Evolutionary conservation across 2,797 vertebrate species (phyloP), one percentile per base, ranked within the genome.

Genomic region (Okamejei kenojei): DNA sequence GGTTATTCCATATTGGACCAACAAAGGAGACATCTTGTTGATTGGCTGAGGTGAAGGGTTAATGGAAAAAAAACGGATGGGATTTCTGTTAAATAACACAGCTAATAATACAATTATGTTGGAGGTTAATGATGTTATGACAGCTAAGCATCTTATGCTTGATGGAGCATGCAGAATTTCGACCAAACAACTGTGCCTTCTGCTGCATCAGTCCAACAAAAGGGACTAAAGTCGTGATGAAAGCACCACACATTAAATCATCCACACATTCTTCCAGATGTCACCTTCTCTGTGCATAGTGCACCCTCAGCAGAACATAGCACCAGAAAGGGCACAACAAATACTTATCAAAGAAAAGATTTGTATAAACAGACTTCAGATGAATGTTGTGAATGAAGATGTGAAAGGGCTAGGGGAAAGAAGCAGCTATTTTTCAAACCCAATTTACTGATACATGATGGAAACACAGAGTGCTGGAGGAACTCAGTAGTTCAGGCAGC

Each of bases 41-140:
- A 63, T 86, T 61, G 82, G 38, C 11, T 77, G 45, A 32, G 15
- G 35, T 68, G 65, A 45, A 2, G 4, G 19, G 2, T 15, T 90
- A 90, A 90, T 71, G 32, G n/a, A 8, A 71, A 90, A 90, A 90
- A 90, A 91, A 73, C 26, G 23, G 11, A 74, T 73, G 32, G 45
- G 90, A 38, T 73, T 71, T 74, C 68, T 73, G 29, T 32, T 73
- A 73, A 26, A 74, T 71, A 19, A 74, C 88, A 45, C 21, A 19
- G 15, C 10, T 73, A 45, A 23, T 23, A 73, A 74, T 17, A 91
- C 88, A 91, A 91, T 73, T 91, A 73, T 38, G 9, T 45, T 21
- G 13, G 68, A 91, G 38, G 1, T 74, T 23, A 38, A 45, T 91
- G n/a, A 29, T 65, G 68, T 74, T 91, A 11, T 45, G 65, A 91